A percentile compares a stretch with the other conserved stretches of the same genome.
These are phyloP conservation scores for Triplophysa dalaica DNA, from an alignment of 2,113 vertebrate species.

Conservation along the genomic window DNA sequence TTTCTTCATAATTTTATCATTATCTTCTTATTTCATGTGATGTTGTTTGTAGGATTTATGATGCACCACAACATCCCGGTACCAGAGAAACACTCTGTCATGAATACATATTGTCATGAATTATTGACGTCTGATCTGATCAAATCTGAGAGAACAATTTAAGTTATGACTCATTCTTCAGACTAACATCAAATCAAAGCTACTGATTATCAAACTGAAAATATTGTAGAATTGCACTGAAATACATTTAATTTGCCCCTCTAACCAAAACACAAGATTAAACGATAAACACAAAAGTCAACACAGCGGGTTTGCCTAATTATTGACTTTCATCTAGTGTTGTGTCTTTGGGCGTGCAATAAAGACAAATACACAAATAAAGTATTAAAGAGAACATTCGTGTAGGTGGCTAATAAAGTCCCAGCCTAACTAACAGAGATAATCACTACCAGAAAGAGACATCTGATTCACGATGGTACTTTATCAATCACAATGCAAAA, in stretches of 20 bases:
- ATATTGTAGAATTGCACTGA: not conserved
- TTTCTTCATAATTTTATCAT: too few relatives aligned
- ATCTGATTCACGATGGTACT: not conserved
- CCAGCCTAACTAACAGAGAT: conserved; percentile 44
- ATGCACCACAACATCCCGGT: not conserved
- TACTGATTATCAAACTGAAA: conserved; percentile 8
- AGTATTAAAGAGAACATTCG: not conserved
- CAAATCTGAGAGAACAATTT: not conserved
- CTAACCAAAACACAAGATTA: not conserved
- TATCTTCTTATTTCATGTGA: too few relatives aligned
- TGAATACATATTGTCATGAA: not conserved
- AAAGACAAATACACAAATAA: too few relatives aligned
- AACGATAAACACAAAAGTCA: conserved; percentile 13
- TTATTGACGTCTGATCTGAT: not conserved
- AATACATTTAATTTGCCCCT: conserved; percentile 24
- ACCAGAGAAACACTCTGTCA: not conserved
- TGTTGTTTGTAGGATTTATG: not conserved
- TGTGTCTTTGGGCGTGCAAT: conserved; percentile 1
- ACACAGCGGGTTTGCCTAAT: conserved; percentile 27
- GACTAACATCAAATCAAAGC: conserved; percentile 12
- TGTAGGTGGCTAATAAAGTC: conserved; percentile 50
- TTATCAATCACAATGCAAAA: too few relatives aligned
- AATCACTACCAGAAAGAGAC: not conserved
- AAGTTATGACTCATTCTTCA: too few relatives aligned
- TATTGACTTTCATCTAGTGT: conserved; percentile 19